phyloP scores from a whole-genome alignment of 2,113 vertebrate species.

The Perccottus glenii region DNA sequence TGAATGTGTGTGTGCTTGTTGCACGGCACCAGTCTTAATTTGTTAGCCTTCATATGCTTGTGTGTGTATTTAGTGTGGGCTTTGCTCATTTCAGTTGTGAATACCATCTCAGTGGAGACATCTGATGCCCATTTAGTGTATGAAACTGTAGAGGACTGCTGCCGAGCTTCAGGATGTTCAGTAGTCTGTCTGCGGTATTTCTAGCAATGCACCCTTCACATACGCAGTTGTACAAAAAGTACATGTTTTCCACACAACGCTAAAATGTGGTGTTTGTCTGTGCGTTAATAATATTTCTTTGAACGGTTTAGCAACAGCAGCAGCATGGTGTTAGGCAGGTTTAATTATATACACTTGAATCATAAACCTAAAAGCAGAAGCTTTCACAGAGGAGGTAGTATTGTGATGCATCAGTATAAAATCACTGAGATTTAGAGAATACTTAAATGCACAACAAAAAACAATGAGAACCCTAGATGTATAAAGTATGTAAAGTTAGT shows the following conservation, averaged over 20 bases:
- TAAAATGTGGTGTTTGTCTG: neutral
- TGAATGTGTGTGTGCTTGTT: constrained; percentile 16
- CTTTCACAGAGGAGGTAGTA: too few relatives aligned
- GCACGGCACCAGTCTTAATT: constrained; percentile 25
- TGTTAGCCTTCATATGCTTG: constrained; percentile 11
- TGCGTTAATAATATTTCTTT: neutral
- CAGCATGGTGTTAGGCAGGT: too few relatives aligned
- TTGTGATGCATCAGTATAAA: too few relatives aligned
- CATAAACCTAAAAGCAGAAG: too few relatives aligned
- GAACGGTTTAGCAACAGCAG: too few relatives aligned
- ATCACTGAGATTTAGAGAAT: too few relatives aligned
- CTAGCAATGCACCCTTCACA: constrained; percentile 8
- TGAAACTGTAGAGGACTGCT: constrained; percentile 28
- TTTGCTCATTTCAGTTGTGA: constrained; percentile 31
- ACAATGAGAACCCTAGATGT: neutral
- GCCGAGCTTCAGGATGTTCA: constrained; percentile 32
- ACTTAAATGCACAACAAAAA: neutral
- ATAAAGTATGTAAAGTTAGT: constrained; percentile 42
- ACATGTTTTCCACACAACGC: neutral
- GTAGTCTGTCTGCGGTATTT: constrained; percentile 38
- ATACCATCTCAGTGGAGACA: constrained; percentile 37
- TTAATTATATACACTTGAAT: too few relatives aligned
- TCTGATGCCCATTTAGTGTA: constrained; percentile 17
- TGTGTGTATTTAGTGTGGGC: constrained; percentile 21
- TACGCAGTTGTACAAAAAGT: neutral